A percentile compares a stretch with the other conserved stretches of the same genome.
Conservation (phyloP, 2,797 vertebrate genomes). For the Kryptopterus vitreolus region DNA sequence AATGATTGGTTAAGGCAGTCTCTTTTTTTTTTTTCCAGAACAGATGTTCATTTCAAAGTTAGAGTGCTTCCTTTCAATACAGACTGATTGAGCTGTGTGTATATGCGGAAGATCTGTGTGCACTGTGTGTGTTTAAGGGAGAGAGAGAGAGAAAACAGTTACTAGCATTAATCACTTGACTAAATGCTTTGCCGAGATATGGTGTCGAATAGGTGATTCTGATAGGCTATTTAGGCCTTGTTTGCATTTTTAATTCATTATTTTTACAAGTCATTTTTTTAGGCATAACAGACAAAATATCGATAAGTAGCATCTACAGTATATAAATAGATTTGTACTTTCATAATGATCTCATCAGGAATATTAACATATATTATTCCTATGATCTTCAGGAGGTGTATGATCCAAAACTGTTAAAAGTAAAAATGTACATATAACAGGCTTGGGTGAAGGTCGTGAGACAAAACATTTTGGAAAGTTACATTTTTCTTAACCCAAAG, state of each 20-base stretch:
- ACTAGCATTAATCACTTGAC: conserved; percentile 20
- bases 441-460: background rate
- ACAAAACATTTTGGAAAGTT: background rate
- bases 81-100: conserved; percentile 21
- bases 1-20: background rate
- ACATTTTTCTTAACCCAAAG: background rate
- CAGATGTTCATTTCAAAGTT: conserved; percentile 23
- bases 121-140: background rate
- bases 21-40: conserved; percentile 14
- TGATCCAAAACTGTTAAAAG: background rate
- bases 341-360: background rate
- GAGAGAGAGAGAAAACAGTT: conserved; percentile 6
- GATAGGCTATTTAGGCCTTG: background rate
- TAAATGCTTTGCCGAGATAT: conserved; percentile 9
- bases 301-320: too few species aligned
- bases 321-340: too few species aligned
- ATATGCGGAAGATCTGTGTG: conserved; percentile 1
- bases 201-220: too few species aligned
- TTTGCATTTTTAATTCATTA: too few species aligned
- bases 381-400: background rate
- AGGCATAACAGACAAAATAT: too few species aligned
- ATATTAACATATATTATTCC: background rate
- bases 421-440: background rate
- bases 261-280: too few species aligned
- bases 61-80: background rate